Base-by-base conservation (phyloP, 2,797 vertebrate species). In the Smutsia gigantea region DNA sequence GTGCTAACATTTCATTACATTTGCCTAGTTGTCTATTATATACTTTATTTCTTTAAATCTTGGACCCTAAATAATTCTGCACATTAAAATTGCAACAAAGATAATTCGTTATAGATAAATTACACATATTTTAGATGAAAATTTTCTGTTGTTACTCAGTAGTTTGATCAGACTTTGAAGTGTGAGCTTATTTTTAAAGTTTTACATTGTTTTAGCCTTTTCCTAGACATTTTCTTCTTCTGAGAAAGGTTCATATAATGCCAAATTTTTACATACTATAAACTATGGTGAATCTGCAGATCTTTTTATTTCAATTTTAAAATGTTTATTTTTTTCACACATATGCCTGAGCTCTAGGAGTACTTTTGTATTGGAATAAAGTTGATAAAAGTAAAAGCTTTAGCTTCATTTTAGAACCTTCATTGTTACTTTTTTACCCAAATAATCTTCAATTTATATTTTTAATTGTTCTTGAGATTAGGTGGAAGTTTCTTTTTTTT, bases 21-120 rank as follows among this genome's bases (percentile, higher is more conserved):
- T 75, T 55, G 2, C 18, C 23, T 51, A 71, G 42, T 85, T 96
- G 46, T 82, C 78, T 89, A 37, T 75, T 83, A 85, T 83, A 85
- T 61, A 59, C 34, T 96, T 97, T 84, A 77, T 88, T 96, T 84
- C 72, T 90, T 97, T 97, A 93, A 97, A 95, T 94, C 79, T 71
- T 0, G 74, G 55, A 34, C 0, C 3, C 84, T 93, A 95, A 66
- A 95, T 89, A 78, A 74, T 93, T 78, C 75, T 88, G 90, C 90
- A 2, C 23, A 59, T 39, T 55, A 57, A 77, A 61, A 0, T 59
- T 59, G 90, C 49, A 95, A 94, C 93, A 93, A 90, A 90, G 53
- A 0, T 3, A 69, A 1, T 39, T 37, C 27, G 31, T 85, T 93
- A 37, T 78, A 96, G 72, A 68, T 92, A 93, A 97, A 95, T 74